Evolutionary conservation across 1,140 invertebrate genomes (phyloP).

Genomic region (Diabrotica undecimpunctata): DNA sequence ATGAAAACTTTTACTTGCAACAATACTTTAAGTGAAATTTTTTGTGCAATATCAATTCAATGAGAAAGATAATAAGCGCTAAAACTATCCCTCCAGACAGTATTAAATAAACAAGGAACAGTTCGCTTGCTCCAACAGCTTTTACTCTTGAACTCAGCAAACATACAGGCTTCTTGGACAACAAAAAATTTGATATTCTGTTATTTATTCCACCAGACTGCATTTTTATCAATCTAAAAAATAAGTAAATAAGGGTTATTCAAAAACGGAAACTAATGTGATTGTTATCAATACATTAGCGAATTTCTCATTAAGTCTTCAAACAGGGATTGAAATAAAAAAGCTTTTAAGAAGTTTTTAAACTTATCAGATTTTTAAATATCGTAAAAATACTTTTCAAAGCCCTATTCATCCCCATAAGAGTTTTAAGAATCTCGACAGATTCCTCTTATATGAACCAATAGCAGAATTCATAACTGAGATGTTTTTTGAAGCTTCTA

Average conservation of each 20-base stretch:
- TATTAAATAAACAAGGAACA: constrained; percentile 33
- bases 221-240: constrained; percentile 30
- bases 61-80: constrained; percentile 23
- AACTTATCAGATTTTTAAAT: too few relatives aligned
- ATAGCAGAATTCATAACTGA: too few relatives aligned
- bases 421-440: too few relatives aligned
- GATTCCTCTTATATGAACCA: too few relatives aligned
- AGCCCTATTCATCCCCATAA: too few relatives aligned
- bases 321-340: neutral
- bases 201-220: constrained; percentile 28
- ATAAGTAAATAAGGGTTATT: too few relatives aligned
- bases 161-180: constrained; percentile 31
- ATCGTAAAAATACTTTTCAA: too few relatives aligned
- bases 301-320: neutral
- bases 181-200: constrained; percentile 31
- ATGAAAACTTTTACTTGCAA: too few relatives aligned
- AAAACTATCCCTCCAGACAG: constrained; percentile 25
- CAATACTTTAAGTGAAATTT: neutral
- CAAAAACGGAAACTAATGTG: too few relatives aligned
- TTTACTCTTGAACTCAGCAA: constrained; percentile 28
- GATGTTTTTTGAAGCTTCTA: too few relatives aligned
- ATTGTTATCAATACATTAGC: too few relatives aligned
- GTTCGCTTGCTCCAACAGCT: constrained; percentile 30
- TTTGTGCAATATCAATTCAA: constrained; percentile 26
- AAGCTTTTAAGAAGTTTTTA: neutral